phyloP scores from a whole-genome alignment of 2,888 invertebrate species.

The Luperina testacea region DNA sequence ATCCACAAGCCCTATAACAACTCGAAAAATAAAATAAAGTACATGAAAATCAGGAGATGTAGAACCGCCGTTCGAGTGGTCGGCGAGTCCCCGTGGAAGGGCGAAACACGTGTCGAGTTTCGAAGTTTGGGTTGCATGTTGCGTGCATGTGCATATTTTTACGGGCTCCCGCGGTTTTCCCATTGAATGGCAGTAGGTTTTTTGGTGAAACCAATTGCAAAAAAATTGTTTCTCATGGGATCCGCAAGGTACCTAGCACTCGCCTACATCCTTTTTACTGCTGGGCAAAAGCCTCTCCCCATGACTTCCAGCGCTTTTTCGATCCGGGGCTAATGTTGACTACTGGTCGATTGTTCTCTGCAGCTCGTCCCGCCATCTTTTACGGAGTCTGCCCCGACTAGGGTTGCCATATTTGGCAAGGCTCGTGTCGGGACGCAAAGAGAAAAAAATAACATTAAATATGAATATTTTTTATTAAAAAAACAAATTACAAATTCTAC shows the following conservation, averaged over 20 bases:
- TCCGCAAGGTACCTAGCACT: neutral
- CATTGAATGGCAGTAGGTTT: neutral
- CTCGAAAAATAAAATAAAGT: neutral
- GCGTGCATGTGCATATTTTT: neutral
- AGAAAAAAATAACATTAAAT: neutral
- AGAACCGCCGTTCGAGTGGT: neutral
- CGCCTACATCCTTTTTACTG: no score
- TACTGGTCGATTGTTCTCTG: no score
- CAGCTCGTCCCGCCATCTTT: no score
- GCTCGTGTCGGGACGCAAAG: slow-evolving; percentile 11
- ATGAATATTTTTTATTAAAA: slow-evolving; percentile 1
- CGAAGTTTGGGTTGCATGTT: neutral
- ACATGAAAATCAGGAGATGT: neutral
- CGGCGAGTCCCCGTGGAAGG: neutral
- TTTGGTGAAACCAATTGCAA: neutral
- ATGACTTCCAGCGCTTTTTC: no score
- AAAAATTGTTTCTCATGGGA: neutral
- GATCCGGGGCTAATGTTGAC: no score
- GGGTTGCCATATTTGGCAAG: slow-evolving; percentile 21
- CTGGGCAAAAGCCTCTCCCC: no score
- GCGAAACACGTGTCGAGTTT: neutral
- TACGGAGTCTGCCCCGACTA: neutral
- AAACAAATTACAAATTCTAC: slow-evolving; percentile 5
- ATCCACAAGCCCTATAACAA: neutral
- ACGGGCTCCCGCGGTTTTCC: neutral